Conservation (phyloP, 2,113 vertebrate genomes). For the Sinocyclocheilus anshuiensis region DNA sequence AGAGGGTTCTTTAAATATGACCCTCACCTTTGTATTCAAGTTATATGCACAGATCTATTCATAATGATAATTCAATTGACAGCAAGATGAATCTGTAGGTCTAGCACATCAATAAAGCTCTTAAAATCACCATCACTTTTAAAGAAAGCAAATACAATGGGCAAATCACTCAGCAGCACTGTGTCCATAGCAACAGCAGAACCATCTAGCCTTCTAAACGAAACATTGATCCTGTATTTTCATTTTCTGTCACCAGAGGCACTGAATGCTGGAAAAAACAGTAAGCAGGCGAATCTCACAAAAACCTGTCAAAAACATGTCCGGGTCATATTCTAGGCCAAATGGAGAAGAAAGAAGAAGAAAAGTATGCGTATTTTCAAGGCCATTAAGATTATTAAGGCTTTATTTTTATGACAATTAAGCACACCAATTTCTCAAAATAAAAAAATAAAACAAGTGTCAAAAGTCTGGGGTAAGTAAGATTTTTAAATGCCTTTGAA, state of each 20-base stretch:
- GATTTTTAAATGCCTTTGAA: background rate
- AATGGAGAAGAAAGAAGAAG: background rate
- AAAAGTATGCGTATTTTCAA: background rate
- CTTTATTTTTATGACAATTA: background rate
- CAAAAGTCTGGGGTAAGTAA: background rate
- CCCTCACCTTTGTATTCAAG: constrained; percentile 2
- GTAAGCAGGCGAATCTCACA: background rate
- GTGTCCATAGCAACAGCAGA: constrained; percentile 60
- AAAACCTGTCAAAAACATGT: constrained; percentile 9
- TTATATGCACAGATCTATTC: constrained; percentile 38
- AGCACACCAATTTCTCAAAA: background rate
- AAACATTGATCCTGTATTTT: constrained; percentile 42
- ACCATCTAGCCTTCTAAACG: constrained; percentile 46
- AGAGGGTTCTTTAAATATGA: background rate
- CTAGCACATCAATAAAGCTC: constrained; percentile 20
- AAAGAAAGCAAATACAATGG: constrained; percentile 46
- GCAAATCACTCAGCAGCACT: constrained; percentile 43
- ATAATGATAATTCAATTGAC: constrained; percentile 35
- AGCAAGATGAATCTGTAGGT: constrained; percentile 27
- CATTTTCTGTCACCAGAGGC: constrained; percentile 48
- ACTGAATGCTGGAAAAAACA: constrained; percentile 37
- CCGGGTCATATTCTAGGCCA: background rate
- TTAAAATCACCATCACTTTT: constrained; percentile 46
- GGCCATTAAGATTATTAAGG: background rate
- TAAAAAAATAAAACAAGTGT: background rate